These are phyloP conservation scores for Remorina albescens DNA, from an alignment of 2,797 vertebrate genomes.

Conservation along the genomic window DNA sequence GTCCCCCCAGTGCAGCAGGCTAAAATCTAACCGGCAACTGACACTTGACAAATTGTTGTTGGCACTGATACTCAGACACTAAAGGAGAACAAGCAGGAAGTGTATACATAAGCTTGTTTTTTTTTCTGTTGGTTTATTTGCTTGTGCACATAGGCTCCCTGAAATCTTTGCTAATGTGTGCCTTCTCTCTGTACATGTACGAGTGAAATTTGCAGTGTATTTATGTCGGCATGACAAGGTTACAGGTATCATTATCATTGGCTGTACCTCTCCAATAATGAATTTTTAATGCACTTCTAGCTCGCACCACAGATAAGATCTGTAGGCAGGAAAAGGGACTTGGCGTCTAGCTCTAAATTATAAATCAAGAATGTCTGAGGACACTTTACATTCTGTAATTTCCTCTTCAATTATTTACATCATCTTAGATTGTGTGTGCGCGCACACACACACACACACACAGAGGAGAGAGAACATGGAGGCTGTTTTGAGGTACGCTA, in stretches of 20 bases:
- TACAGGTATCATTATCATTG: slow-evolving; percentile 44
- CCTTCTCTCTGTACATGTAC: neutral
- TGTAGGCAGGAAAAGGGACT: slow-evolving; percentile 30
- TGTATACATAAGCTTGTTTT: slow-evolving; percentile 34
- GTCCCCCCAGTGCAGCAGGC: slow-evolving; percentile 24
- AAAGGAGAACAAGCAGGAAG: slow-evolving; percentile 23
- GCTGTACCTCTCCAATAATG: slow-evolving; percentile 44
- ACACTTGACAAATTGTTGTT: slow-evolving; percentile 62
- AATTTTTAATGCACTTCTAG: slow-evolving; percentile 45
- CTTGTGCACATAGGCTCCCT: slow-evolving; percentile 8
- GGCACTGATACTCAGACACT: slow-evolving; percentile 36
- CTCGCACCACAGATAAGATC: slow-evolving; percentile 37
- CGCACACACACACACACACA: slow-evolving; percentile 19
- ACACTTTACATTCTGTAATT: slow-evolving; percentile 68
- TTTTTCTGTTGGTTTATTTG: slow-evolving; percentile 19
- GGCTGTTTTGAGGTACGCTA: slow-evolving; percentile 38
- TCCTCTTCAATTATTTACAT: slow-evolving; percentile 64
- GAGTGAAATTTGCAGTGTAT: slow-evolving; percentile 4
- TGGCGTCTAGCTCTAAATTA: slow-evolving; percentile 60
- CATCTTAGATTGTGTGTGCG: slow-evolving; percentile 31
- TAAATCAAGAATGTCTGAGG: slow-evolving; percentile 51
- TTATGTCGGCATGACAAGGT: slow-evolving; percentile 17
- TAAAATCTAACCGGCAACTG: slow-evolving; percentile 46
- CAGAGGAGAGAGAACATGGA: slow-evolving; percentile 15
- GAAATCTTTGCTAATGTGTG: slow-evolving; percentile 1